Evolutionary conservation across 2,888 invertebrate species (phyloP).

Genomic region (Pocota personata): DNA sequence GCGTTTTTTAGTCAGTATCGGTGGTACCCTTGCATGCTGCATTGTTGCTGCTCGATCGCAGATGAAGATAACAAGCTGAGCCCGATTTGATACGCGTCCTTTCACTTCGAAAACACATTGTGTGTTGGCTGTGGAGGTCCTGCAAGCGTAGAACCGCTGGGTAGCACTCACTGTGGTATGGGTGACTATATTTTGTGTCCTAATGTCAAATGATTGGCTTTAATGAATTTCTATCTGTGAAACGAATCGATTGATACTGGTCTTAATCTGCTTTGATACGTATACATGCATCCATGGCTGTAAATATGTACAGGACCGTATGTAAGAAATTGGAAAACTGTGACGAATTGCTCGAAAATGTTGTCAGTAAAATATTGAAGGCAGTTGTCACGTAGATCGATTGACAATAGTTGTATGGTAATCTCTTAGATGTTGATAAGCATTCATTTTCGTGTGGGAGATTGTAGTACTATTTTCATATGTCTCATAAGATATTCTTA

Average conservation of each 20-base stretch:
- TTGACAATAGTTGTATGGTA: slow-evolving; percentile 30
- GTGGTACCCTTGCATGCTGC: slow-evolving; percentile 9
- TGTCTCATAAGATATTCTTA: too few species aligned
- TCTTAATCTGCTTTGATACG: slow-evolving; percentile 71
- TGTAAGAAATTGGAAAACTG: slow-evolving; percentile 38
- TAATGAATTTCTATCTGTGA: slow-evolving; percentile 82
- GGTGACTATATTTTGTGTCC: slow-evolving; percentile 82
- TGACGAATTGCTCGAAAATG: slow-evolving; percentile 57
- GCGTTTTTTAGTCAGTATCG: slow-evolving; percentile 24
- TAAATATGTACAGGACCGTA: slow-evolving; percentile 35
- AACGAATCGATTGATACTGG: slow-evolving; percentile 80
- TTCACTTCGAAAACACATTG: slow-evolving; percentile 52
- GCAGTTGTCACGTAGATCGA: slow-evolving; percentile 58
- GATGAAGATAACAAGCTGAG: slow-evolving; percentile 74
- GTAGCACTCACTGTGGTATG: slow-evolving; percentile 63
- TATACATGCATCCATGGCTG: slow-evolving; percentile 3
- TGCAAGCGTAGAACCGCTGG: slow-evolving; percentile 31
- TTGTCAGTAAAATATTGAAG: slow-evolving; percentile 58
- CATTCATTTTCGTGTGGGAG: slow-evolving; percentile 8
- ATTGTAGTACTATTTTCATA: background rate
- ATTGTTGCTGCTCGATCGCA: slow-evolving; percentile 68
- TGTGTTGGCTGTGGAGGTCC: slow-evolving; percentile 25
- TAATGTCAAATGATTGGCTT: slow-evolving; percentile 83
- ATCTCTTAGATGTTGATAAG: slow-evolving; percentile 38
- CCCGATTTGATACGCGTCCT: slow-evolving; percentile 73